Evolutionary conservation across 2,888 invertebrate species (phyloP).

Genomic region (Frankliniella fusca): DNA sequence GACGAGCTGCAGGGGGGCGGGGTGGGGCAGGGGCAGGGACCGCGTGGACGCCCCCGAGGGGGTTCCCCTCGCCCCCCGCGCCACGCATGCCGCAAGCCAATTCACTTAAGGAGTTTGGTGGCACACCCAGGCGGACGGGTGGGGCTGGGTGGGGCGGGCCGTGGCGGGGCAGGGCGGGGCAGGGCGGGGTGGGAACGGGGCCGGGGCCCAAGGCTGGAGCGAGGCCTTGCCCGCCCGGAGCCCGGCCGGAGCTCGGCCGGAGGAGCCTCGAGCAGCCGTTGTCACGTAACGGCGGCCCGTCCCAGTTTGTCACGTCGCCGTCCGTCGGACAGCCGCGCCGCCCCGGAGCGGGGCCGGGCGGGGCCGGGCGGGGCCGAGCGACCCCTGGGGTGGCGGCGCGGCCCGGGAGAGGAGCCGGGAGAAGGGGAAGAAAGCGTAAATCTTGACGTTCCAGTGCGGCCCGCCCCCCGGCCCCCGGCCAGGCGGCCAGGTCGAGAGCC

Average conservation of each 20-base stretch:
- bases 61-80: not conserved
- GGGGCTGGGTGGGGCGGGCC: not conserved
- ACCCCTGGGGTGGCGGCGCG: not conserved
- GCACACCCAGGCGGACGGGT: not conserved
- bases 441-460: not conserved
- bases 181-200: not conserved
- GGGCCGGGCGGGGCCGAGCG: not conserved
- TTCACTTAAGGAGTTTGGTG: slow-evolving; percentile 20
- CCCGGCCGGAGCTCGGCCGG: not conserved
- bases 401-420: not conserved
- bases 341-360: not conserved
- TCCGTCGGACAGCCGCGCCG: not conserved
- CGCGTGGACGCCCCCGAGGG: not conserved
- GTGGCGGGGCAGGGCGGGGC: not conserved
- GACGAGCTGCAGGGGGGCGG: too few species aligned
- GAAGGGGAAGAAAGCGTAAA: slow-evolving; percentile 6
- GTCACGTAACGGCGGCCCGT: slow-evolving; percentile 13
- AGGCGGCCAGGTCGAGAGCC: not conserved
- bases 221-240: not conserved
- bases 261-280: not conserved
- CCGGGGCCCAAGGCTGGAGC: not conserved
- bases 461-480: too few species aligned
- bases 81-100: not conserved
- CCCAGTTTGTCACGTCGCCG: slow-evolving; percentile 19
- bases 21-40: too few species aligned